A percentile compares a stretch with the other conserved stretches of the same genome.
Evolutionary conservation across 1,140 invertebrate species (phyloP).

Genomic region (Orchestia grillus): DNA sequence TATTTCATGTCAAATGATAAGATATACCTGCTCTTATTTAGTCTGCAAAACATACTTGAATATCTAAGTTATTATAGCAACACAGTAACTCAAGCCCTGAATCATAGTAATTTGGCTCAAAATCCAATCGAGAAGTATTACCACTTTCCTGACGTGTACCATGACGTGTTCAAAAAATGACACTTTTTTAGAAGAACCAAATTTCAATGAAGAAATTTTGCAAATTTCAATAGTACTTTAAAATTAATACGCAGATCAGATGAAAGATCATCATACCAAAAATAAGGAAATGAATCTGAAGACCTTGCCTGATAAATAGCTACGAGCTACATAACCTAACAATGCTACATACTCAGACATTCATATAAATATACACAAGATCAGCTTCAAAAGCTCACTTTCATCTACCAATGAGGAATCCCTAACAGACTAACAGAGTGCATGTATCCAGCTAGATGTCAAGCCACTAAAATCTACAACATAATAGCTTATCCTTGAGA

Average conservation of each 20-base stretch:
- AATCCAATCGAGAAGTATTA: background rate
- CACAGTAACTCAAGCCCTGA: background rate
- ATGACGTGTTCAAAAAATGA: background rate
- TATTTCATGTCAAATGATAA: background rate
- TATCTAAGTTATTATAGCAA: background rate
- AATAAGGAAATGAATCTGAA: background rate
- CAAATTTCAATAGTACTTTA: background rate
- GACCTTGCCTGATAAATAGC: constrained; percentile 29
- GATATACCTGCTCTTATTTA: background rate
- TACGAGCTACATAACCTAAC: constrained; percentile 33
- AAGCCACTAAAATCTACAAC: constrained; percentile 50
- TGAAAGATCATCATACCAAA: background rate
- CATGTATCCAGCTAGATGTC: constrained; percentile 19
- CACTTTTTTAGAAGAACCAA: background rate
- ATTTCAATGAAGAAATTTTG: background rate
- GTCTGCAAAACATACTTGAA: background rate
- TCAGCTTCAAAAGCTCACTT: constrained; percentile 41
- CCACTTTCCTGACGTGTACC: background rate
- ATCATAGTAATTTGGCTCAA: background rate
- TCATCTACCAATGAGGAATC: background rate
- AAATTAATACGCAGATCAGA: background rate
- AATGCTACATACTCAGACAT: constrained; percentile 16
- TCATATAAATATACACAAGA: constrained; percentile 52
- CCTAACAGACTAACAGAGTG: constrained; percentile 10
- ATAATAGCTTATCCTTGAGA: constrained; percentile 49